A percentile compares a stretch with the other conserved stretches of the same genome.
Evolutionary conservation across 2,797 vertebrate genomes (phyloP).

Genomic region (Graptemys geographica): DNA sequence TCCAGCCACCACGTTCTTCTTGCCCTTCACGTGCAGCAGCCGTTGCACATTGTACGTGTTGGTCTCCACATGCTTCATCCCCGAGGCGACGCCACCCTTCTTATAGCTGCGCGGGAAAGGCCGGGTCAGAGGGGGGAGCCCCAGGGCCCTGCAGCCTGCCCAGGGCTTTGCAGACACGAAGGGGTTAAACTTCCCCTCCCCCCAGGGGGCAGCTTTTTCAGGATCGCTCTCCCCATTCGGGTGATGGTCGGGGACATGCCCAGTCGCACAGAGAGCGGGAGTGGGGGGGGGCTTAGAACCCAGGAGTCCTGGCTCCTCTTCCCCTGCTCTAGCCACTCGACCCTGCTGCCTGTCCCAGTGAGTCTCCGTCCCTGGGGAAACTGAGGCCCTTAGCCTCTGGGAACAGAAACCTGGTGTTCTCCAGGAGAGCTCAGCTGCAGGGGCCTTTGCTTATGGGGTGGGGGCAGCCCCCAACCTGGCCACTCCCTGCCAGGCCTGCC

Average conservation of each 20-base stretch:
- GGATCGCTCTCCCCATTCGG: neutral
- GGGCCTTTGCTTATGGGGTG: neutral
- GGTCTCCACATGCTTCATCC: constrained; percentile 88
- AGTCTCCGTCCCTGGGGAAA: neutral
- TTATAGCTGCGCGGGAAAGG: constrained; percentile 48
- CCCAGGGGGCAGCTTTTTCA: accelerated
- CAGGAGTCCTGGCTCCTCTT: neutral
- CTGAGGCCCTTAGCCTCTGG: neutral
- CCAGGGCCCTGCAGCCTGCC: neutral
- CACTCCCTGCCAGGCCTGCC: neutral
- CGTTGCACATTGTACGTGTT: constrained; percentile 85
- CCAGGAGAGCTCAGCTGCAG: too few relatives aligned
- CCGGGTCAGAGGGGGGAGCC: neutral
- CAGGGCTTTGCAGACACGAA: neutral
- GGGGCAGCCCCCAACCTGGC: neutral
- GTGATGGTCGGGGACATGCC: accelerated
- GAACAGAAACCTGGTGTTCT: neutral
- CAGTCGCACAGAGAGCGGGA: neutral
- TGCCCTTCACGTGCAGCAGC: constrained; percentile 90
- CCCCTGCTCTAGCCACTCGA: neutral
- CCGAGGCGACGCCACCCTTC: constrained; percentile 87
- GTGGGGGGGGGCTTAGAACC: neutral
- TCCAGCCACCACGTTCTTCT: constrained; percentile 85
- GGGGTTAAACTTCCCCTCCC: neutral
- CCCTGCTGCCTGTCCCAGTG: neutral